Evolutionary conservation across 2,113 vertebrate genomes (phyloP).

Genomic region (Aegotheles bennettii): DNA sequence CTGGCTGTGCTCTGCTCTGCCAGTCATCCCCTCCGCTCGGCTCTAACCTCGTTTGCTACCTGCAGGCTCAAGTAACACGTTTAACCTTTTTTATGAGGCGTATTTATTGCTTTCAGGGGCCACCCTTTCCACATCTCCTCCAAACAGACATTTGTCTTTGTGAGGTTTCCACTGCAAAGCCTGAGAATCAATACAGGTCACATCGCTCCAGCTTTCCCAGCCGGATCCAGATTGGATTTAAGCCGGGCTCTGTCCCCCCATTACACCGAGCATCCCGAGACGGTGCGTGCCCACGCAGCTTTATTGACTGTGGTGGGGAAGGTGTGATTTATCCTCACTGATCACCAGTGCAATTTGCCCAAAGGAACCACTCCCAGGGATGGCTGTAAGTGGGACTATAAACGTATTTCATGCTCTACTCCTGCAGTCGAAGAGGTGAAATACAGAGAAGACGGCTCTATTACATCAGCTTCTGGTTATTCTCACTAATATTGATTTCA

Average conservation of each 20-base stretch:
- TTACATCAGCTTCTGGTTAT: not conserved
- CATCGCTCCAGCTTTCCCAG: not conserved
- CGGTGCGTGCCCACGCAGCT: not conserved
- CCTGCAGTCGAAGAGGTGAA: not conserved
- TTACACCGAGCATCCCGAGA: not conserved
- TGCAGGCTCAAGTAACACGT: not conserved
- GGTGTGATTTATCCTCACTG: not conserved
- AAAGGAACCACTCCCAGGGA: not conserved
- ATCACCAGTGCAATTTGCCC: not conserved
- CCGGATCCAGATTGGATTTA: not conserved
- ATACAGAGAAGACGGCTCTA: not conserved
- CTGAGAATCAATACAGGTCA: not conserved
- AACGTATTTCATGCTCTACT: slow-evolving; percentile 27
- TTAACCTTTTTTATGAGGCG: slow-evolving; percentile 26
- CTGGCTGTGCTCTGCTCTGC: not conserved
- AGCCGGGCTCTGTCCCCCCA: not conserved
- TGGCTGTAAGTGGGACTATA: slow-evolving; percentile 10
- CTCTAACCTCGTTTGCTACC: slow-evolving; percentile 36
- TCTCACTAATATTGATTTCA: slow-evolving; percentile 2
- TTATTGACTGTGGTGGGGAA: not conserved
- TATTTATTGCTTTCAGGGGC: slow-evolving; percentile 8
- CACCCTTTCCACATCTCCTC: not conserved
- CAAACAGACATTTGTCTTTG: not conserved
- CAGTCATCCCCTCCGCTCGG: not conserved
- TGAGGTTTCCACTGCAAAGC: not conserved